Base-by-base conservation (phyloP, 23 tunicate species). In the Styela clava region DNA sequence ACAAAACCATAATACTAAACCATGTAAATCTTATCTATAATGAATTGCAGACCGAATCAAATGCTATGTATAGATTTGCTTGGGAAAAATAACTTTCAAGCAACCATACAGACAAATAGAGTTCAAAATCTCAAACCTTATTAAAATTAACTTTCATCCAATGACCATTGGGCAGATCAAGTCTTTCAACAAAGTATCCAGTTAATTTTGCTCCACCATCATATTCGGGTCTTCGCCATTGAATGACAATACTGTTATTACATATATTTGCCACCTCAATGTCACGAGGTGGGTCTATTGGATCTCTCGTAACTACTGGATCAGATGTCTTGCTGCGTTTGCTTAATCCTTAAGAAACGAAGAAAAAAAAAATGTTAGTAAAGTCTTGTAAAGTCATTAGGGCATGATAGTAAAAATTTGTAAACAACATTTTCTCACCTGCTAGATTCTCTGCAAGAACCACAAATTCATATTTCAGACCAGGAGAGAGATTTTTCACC, bases 71-170 rank as follows among this genome's bases (percentile, higher is more conserved):
- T n/a, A n/a, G n/a, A n/a, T n/a, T n/a, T n/a, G n/a, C n/a, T n/a
- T n/a, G n/a, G n/a, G n/a, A n/a, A n/a, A n/a, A n/a, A n/a, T n/a
- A n/a, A n/a, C n/a, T n/a, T n/a, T n/a, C n/a, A n/a, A n/a, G n/a
- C n/a, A n/a, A n/a, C n/a, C n/a, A n/a, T n/a, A n/a, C n/a, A n/a
- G n/a, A n/a, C n/a, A n/a, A n/a, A n/a, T n/a, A n/a, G n/a, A n/a
- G n/a, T n/a, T n/a, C n/a, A n/a, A n/a, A n/a, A n/a, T n/a, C 56
- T 0, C 81, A 19, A 20, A 76, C 81, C 62, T 95, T 95, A 80
- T 89, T 89, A 78, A 95, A 90, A 81, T 90, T 95, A 80, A 87
- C 89, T 68, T 88, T 89, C 80, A 85, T 79, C 99, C 99, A 95
- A 31, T 89, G 85, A 27, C 96, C 92, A 31, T 80, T 62, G 22